phyloP scores from a whole-genome alignment of 1,140 invertebrate genomes.

The Drosophila quadrilineata region DNA sequence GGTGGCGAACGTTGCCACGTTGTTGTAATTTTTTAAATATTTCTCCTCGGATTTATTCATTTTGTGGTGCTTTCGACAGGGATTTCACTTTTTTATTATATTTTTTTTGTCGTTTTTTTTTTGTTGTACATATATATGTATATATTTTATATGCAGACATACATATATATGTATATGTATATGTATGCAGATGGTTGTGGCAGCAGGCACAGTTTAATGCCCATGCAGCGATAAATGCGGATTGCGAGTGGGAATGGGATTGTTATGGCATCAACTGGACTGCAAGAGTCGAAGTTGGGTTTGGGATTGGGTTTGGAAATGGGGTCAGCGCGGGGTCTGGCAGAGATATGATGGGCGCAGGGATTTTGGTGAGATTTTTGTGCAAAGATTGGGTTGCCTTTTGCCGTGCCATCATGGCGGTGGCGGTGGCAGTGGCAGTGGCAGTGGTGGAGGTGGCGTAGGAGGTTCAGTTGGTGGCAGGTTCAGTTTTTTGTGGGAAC shows the following conservation, averaged over 20 bases:
- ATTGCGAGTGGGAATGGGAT: constrained; percentile 36
- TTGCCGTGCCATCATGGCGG: no score
- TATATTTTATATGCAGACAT: constrained; percentile 24
- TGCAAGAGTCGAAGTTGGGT: no score
- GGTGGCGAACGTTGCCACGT: constrained; percentile 37
- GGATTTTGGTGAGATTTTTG: constrained; percentile 26
- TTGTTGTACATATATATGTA: constrained; percentile 35
- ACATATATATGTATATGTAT: no score
- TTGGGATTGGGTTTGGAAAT: background rate
- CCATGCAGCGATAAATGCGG: constrained; percentile 50
- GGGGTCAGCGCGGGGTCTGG: background rate
- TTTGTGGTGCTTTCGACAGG: constrained; percentile 23
- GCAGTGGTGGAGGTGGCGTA: background rate
- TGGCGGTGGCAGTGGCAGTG: background rate
- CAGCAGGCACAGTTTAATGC: constrained; percentile 46
- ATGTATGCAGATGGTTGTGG: background rate
- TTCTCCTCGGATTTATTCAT: constrained; percentile 44
- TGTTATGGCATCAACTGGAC: constrained; percentile 27
- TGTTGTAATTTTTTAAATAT: constrained; percentile 27
- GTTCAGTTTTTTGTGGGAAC: no score
- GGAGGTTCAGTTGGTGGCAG: no score
- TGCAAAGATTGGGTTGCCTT: background rate
- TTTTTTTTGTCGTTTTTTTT: constrained; percentile 10
- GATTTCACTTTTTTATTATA: background rate
- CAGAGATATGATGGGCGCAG: constrained; percentile 17